These are phyloP conservation scores for Engystomops pustulosus DNA, from an alignment of 2,113 vertebrate species.

Conservation along the genomic window DNA sequence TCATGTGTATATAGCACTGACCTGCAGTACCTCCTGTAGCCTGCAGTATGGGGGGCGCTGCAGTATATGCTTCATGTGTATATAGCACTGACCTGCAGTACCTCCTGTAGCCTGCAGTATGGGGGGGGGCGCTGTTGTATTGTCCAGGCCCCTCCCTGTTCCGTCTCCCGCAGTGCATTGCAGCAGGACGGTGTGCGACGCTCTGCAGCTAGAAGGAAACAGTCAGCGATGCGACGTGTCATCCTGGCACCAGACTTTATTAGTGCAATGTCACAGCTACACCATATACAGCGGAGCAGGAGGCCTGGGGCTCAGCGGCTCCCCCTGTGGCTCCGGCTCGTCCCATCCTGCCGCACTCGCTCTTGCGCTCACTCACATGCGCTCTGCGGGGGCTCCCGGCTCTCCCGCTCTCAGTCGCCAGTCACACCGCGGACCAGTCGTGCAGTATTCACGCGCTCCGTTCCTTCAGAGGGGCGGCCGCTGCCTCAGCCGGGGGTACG, in stretches of 20 bases:
- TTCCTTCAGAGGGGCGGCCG: constrained; percentile 19
- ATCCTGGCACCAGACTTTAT: not conserved
- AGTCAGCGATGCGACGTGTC: not conserved
- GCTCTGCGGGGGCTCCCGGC: constrained; percentile 21
- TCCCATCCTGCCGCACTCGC: constrained; percentile 13
- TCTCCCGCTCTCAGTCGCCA: constrained; percentile 43
- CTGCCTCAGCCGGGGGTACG: constrained; percentile 80
- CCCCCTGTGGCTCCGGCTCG: not conserved
- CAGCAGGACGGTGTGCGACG: not conserved
- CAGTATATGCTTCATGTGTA: too few species aligned
- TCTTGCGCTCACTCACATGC: constrained; percentile 52
- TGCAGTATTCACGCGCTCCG: constrained; percentile 55
- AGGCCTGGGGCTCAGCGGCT: not conserved
- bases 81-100: too few species aligned
- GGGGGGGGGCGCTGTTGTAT: not conserved
- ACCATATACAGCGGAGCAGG: not conserved
- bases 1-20: too few species aligned
- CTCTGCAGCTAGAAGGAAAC: not conserved
- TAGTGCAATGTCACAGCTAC: constrained; percentile 1
- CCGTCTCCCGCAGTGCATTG: not conserved
- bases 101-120: too few species aligned
- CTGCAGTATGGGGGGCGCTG: too few species aligned
- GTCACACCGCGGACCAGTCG: constrained; percentile 47
- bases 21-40: too few species aligned
- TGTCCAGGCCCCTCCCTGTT: too few species aligned